phyloP scores from a whole-genome alignment of 2,113 vertebrate genomes.

The Corythaeola cristata region DNA sequence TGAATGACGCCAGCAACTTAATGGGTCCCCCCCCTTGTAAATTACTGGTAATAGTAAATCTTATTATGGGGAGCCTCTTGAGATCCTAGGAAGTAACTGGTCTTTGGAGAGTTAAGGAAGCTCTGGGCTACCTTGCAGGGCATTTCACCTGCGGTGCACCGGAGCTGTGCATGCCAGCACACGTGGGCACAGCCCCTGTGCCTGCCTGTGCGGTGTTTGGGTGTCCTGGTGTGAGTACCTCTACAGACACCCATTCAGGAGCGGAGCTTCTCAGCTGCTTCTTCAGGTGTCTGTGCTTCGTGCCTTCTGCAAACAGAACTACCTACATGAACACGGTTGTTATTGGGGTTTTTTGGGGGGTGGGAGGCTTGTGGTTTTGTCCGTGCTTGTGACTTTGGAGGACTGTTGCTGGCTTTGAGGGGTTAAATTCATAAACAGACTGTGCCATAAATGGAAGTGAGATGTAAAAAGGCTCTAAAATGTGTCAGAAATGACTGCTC shows the following conservation, averaged over 20 bases:
- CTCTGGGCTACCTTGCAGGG: background rate
- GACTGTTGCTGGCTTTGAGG: background rate
- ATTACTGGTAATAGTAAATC: background rate
- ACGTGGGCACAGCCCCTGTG: too few relatives aligned
- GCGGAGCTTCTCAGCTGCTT: background rate
- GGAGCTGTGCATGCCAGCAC: accelerated
- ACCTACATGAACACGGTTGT: accelerated
- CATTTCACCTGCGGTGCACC: accelerated
- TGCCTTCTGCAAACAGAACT: background rate
- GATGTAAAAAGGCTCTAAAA: background rate
- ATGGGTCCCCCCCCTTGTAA: background rate
- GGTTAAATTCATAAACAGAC: background rate
- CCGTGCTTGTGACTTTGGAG: background rate
- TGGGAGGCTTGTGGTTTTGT: background rate
- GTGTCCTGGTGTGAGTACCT: background rate
- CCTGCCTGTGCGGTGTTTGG: background rate
- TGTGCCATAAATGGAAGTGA: background rate
- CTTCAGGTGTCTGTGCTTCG: background rate
- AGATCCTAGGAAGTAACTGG: background rate
- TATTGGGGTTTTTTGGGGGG: too few relatives aligned
- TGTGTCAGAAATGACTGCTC: background rate
- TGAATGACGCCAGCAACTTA: background rate
- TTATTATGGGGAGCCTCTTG: background rate
- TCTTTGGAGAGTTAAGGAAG: background rate
- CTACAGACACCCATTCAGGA: accelerated